These are phyloP conservation scores for Torymus texanus DNA, from an alignment of 2,888 invertebrate genomes.

Conservation along the genomic window DNA sequence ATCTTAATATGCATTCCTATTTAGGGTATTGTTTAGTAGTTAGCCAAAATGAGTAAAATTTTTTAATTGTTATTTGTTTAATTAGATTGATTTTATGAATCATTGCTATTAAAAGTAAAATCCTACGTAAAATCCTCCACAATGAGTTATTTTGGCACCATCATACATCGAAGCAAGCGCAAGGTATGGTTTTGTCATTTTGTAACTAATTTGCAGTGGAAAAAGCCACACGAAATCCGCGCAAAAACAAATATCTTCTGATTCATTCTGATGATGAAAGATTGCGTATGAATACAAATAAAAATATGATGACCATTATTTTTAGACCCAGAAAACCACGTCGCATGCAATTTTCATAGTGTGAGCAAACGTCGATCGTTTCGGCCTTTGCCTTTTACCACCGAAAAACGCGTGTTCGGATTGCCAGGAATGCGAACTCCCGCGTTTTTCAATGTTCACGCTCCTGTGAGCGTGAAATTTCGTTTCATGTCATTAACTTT, in stretches of 20 bases:
- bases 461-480: constrained; percentile 16
- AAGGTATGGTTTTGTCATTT: neutral
- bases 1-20: neutral
- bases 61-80: neutral
- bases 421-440: constrained; percentile 20
- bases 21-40: neutral
- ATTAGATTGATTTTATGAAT: constrained; percentile 5
- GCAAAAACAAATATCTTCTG: neutral
- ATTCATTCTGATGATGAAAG: neutral
- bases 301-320: constrained; percentile 11
- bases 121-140: constrained; percentile 2
- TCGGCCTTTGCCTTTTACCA: constrained; percentile 1
- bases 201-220: constrained; percentile 21
- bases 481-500: constrained; percentile 17
- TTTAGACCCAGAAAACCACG: constrained; percentile 23
- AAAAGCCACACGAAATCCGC: constrained; percentile 34
- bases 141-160: constrained; percentile 11
- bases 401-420: constrained; percentile 20
- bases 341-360: constrained; percentile 34
- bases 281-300: neutral
- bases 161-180: constrained; percentile 36
- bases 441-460: constrained; percentile 18
- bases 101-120: constrained; percentile 9
- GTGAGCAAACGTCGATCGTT: constrained; percentile 18
- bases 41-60: neutral